Conservation (phyloP, 2,888 invertebrate genomes). For the Calameuta filiformis region DNA sequence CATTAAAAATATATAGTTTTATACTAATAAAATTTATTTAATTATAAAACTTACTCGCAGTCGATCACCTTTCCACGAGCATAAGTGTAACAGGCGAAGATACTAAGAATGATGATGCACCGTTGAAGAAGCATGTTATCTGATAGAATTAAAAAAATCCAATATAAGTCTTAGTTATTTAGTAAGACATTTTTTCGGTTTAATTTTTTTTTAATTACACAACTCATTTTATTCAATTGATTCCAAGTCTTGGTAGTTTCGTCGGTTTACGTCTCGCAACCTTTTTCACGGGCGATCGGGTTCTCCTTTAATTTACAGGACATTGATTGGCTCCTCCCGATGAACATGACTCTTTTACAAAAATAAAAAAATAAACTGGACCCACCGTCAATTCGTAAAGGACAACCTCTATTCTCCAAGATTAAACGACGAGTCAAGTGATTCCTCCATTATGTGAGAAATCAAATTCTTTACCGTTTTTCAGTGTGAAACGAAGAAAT, state of each 20-base stretch:
- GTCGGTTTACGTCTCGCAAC: neutral
- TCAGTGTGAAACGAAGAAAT: too few relatives aligned
- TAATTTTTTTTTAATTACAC: neutral
- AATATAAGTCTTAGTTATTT: neutral
- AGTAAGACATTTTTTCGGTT: neutral
- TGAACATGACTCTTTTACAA: neutral
- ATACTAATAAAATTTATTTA: neutral
- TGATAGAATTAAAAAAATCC: conserved; percentile 31
- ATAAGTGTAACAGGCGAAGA: conserved; percentile 36
- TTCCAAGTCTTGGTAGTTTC: neutral
- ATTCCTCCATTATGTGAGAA: neutral
- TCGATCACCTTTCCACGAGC: conserved; percentile 27
- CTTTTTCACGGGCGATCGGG: neutral
- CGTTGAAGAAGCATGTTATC: conserved; percentile 34
- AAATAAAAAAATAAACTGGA: neutral
- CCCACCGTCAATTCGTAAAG: neutral
- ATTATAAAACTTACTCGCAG: conserved; percentile 37
- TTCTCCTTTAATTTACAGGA: neutral
- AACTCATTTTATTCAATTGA: neutral
- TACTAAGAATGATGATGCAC: conserved; percentile 35
- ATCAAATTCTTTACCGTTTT: neutral
- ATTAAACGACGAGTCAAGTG: neutral
- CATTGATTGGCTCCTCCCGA: neutral
- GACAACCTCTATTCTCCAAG: neutral
- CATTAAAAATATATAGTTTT: neutral